Evolutionary conservation across 2,797 vertebrate species (phyloP).

Genomic region (Leuciscus waleckii): DNA sequence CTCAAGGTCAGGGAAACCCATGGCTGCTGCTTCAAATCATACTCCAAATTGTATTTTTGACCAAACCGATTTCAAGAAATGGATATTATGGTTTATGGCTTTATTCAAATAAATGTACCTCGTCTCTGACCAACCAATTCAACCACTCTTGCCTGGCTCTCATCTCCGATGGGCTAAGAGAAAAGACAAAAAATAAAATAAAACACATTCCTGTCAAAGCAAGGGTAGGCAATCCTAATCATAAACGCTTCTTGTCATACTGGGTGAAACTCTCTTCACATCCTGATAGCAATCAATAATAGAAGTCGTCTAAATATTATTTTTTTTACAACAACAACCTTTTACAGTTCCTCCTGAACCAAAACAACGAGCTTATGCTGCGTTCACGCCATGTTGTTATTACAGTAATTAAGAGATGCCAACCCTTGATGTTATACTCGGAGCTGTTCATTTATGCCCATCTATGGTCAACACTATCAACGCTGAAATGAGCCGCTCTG

Average conservation of each 20-base stretch:
- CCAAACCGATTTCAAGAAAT: not conserved
- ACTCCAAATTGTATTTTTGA: not conserved
- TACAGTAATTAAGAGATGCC: too few species aligned
- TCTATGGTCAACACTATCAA: too few species aligned
- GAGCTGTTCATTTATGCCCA: too few species aligned
- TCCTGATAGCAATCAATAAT: not conserved
- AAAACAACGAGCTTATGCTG: too few species aligned
- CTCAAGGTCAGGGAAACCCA: not conserved
- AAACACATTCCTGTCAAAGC: not conserved
- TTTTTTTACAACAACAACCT: too few species aligned
- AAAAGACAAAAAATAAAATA: not conserved
- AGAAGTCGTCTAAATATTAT: not conserved
- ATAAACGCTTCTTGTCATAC: not conserved
- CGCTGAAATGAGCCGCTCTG: too few species aligned
- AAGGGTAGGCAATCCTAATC: not conserved
- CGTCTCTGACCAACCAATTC: constrained; percentile 85
- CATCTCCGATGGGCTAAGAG: constrained; percentile 86
- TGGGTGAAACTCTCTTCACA: not conserved
- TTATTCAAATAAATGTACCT: constrained; percentile 71
- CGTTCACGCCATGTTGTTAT: too few species aligned
- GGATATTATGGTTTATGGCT: not conserved
- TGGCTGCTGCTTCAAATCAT: not conserved
- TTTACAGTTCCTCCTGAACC: too few species aligned
- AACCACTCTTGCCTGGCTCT: constrained; percentile 86
- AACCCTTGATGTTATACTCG: too few species aligned